Evolutionary conservation across 2,888 invertebrate genomes (phyloP), one percentile per base, ranked within the genome.

Genomic region (Phrixothrix hirtus): DNA sequence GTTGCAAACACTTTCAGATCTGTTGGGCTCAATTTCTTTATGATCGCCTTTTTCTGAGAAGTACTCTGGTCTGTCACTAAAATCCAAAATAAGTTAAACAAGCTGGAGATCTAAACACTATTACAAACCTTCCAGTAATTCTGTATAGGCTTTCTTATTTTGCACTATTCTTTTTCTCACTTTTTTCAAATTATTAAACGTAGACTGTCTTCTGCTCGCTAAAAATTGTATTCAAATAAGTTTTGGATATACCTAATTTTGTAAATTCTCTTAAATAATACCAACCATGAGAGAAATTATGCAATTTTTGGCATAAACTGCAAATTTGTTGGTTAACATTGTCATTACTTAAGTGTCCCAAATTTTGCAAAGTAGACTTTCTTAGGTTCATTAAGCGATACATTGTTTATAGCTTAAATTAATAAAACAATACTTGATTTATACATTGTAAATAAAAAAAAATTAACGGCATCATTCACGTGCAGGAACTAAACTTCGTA

Each of bases 31-130:
- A 90, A 73, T 63, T 84, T 87, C 59, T 81, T 82, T 7, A 90
- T 82, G 11, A 82, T 79, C 1, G 89, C 85, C 69, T 83, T 85
- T 11, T 81, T 82, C 75, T 87, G 84, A 39, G 77, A 84, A 67
- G 84, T 83, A 2, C 78, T 78, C 44, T 78, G 76, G 35, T 83
- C 77, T 21, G 84, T 84, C 47, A 89, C 89, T 89, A 61, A 49
- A 72, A 71, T 57, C 12, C 13, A 58, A 57, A 53, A 16, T 13
- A 36, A 36, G 31, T 26, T 27, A 21, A 13, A 4, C 6, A 31
- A 25, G 30, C 4, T 12, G 10, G 6, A 12, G 6, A 13, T 17
- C 9, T 29, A 11, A 13, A 26, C 2, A 39, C 27, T 7, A 13
- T 9, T 35, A 55, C 58, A 46, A 55, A 70, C 68, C 66, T 16